Conservation (phyloP, 2,888 invertebrate genomes). For the Orthosia gracilis region DNA sequence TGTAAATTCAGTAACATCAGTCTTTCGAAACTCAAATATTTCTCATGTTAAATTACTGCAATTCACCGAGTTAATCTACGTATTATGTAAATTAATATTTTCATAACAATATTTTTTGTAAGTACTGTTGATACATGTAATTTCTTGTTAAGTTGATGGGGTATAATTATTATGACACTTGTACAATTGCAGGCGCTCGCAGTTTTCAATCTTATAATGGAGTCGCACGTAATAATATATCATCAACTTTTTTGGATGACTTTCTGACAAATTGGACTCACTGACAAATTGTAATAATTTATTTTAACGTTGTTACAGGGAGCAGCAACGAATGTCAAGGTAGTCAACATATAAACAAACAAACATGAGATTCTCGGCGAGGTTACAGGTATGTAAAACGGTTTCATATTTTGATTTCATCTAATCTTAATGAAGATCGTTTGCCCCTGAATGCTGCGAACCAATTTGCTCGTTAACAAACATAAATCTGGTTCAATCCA, state of each 20-base stretch:
- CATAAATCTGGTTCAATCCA: conserved; percentile 73
- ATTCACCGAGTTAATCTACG: conserved; percentile 64
- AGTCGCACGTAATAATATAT: conserved; percentile 33
- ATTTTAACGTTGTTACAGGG: conserved; percentile 79
- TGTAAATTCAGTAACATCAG: conserved; percentile 30
- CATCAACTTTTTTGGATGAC: conserved; percentile 33
- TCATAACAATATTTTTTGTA: conserved; percentile 53
- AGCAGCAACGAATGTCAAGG: conserved; percentile 72
- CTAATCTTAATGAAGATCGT: conserved; percentile 58
- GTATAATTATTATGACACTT: conserved; percentile 57
- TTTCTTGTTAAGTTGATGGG: conserved; percentile 48
- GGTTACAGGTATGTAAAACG: conserved; percentile 80
- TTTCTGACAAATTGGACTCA: conserved; percentile 53
- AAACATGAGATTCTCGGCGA: conserved; percentile 81
- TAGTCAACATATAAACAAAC: conserved; percentile 72
- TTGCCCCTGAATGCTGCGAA: conserved; percentile 64
- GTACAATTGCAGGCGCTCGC: conserved; percentile 20
- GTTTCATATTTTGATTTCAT: conserved; percentile 57
- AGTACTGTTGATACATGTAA: conserved; percentile 44
- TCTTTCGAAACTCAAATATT: conserved; percentile 61
- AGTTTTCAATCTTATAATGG: conserved; percentile 37
- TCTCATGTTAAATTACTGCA: conserved; percentile 68
- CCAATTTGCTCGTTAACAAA: conserved; percentile 67
- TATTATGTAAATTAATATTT: conserved; percentile 66
- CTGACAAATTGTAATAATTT: conserved; percentile 63